A percentile compares a stretch with the other conserved stretches of the same genome.
phyloP scores from a whole-genome alignment of 2,113 vertebrate genomes.

The Tachuris rubrigastra region DNA sequence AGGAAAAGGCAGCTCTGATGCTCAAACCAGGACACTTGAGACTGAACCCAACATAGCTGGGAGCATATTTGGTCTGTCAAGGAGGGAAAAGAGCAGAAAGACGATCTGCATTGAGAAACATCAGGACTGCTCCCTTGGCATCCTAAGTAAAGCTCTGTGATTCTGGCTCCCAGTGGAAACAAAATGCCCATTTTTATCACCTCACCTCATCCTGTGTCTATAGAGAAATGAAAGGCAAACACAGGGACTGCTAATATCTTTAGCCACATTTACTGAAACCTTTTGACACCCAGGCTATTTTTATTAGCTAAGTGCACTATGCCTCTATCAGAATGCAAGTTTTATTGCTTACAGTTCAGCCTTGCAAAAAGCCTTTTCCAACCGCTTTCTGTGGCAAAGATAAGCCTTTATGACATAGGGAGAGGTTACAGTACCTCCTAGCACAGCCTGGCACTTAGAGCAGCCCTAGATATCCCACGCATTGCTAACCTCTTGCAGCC shows the following conservation, averaged over 20 bases:
- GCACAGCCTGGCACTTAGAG: conserved; percentile 41
- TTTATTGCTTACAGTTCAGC: conserved; percentile 74
- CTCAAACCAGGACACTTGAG: background rate
- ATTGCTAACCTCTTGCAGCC: background rate
- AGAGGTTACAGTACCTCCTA: conserved; percentile 51
- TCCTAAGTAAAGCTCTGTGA: background rate
- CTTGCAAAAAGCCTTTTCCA: conserved; percentile 78
- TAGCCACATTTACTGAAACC: conserved; percentile 72
- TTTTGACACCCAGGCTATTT: conserved; percentile 77
- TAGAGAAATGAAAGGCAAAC: conserved; percentile 26
- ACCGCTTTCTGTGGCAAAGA: conserved; percentile 62
- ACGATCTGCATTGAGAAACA: background rate
- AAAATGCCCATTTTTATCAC: conserved; percentile 57
- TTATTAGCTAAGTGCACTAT: conserved; percentile 77
- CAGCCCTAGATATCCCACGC: background rate
- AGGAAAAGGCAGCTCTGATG: background rate
- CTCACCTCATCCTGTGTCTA: conserved; percentile 24
- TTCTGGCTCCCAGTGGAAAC: conserved; percentile 40
- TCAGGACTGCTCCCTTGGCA: background rate
- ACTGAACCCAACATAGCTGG: background rate
- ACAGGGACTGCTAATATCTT: conserved; percentile 61
- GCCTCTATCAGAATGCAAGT: conserved; percentile 66
- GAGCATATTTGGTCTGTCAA: background rate
- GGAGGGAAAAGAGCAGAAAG: background rate
- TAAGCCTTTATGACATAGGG: conserved; percentile 66